Evolutionary conservation across 2,888 invertebrate species (phyloP), one percentile per base, ranked within the genome.

Genomic region (Trissoscelio sp.): DNA sequence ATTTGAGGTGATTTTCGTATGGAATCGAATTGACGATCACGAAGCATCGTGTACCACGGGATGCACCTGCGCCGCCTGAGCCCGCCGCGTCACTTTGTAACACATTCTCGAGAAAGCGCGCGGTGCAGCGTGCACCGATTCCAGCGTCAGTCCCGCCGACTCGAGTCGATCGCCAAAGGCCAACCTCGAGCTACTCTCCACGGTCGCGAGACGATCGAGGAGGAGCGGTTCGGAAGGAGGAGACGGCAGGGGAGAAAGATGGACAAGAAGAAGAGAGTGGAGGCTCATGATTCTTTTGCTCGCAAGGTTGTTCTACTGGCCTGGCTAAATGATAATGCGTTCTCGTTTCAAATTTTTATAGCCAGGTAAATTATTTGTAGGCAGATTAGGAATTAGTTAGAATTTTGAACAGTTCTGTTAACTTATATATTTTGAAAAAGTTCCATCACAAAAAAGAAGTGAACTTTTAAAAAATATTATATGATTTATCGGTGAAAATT

Each of bases 61-160:
- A 79, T 80, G 82, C 82, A 82, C 83, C 83, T 81, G 82, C 80
- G 70, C 79, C 75, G 70, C 83, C 70, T 73, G 83, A 79, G 80
- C 74, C 75, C 70, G 70, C 70, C 81, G 74, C 83, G 72, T 70
- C 75, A 78, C 79, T 82, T 79, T 74, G 79, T 82, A 77, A 82
- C 69, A 78, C 73, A 69, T 81, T 72, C 77, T 69, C 79, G 79
- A 79, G 79, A 77, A 82, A 80, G 66, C 79, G 82, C 79, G 69
- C 73, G 79, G 78, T 64, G 82, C 82, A 78, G 80, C 79, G 82
- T 77, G 80, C 83, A 80, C 80, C 83, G 83, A 80, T 80, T 80
- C 78, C 74, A 79, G 75, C 79, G 79, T 66, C 70, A 67, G 77
- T 80, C 73, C 78, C 73, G 82, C 69, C 79, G 79, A 82, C 62